Conservation (phyloP, 1,140 invertebrate species). For the Drosophila albomicans region DNA sequence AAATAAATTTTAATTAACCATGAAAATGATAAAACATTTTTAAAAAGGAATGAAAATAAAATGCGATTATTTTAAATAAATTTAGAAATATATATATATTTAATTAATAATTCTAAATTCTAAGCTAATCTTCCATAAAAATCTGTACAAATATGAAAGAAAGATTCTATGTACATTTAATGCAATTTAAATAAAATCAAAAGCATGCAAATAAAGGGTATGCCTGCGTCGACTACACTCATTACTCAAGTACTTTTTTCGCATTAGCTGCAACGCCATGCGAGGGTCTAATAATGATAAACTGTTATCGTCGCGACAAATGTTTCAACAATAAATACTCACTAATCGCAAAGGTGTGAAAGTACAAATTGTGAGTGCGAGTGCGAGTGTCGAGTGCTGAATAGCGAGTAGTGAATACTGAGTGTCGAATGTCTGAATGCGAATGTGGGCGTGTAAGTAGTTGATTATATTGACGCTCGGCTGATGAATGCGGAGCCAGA, state of each 20-base stretch:
- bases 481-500: constrained; percentile 12
- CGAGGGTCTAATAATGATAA: constrained; percentile 20
- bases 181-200: not conserved
- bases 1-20: too few species aligned
- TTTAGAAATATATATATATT: too few species aligned
- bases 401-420: too few species aligned
- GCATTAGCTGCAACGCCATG: constrained; percentile 3
- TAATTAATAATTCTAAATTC: too few species aligned
- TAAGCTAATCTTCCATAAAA: too few species aligned
- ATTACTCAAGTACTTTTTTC: not conserved
- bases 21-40: too few species aligned
- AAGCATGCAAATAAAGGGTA: constrained; percentile 6
- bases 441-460: not conserved
- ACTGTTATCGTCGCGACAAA: constrained; percentile 25
- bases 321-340: constrained; percentile 20
- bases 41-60: too few species aligned
- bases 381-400: not conserved
- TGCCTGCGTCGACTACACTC: not conserved
- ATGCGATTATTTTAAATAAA: too few species aligned
- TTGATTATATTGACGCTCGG: not conserved
- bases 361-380: constrained; percentile 10
- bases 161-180: too few species aligned
- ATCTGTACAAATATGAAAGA: too few species aligned
- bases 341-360: constrained; percentile 30
- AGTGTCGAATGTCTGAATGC: not conserved